Evolutionary conservation across 2,797 vertebrate species (phyloP).

Genomic region (Acanthis flammea): DNA sequence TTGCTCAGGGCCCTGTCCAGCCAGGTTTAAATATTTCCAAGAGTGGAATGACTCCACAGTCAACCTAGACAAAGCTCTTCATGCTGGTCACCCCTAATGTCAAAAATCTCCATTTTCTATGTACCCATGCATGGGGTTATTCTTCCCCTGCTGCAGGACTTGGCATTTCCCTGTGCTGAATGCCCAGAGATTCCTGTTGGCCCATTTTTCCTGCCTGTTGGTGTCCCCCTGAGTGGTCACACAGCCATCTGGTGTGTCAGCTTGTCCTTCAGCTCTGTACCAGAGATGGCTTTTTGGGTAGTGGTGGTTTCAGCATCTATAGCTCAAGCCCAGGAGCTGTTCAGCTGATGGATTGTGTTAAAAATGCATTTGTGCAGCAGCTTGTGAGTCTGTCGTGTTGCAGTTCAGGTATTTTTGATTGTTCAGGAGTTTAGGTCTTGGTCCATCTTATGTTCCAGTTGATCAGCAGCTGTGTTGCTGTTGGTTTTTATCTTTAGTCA

Average conservation of each 20-base stretch:
- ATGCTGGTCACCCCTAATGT: not conserved
- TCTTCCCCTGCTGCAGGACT: not conserved
- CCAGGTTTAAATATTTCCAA: not conserved
- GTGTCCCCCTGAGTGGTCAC: not conserved
- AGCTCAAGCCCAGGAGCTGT: not conserved
- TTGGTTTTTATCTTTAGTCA: not conserved
- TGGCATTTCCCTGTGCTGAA: not conserved
- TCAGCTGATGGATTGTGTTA: not conserved
- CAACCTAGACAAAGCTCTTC: not conserved
- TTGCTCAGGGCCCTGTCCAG: not conserved
- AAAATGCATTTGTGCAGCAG: not conserved
- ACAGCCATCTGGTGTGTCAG: not conserved
- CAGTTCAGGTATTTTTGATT: not conserved
- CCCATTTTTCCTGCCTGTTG: not conserved
- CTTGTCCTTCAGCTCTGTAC: not conserved
- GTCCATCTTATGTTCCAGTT: not conserved
- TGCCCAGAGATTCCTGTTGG: not conserved
- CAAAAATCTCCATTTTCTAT: not conserved
- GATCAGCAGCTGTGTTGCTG: not conserved
- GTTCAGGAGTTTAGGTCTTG: not conserved
- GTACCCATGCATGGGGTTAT: not conserved
- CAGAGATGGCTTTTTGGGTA: not conserved
- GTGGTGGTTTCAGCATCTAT: not conserved
- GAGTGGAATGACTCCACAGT: not conserved
- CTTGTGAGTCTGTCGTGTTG: rapidly evolving